Evolutionary conservation across 1,140 invertebrate genomes (phyloP), one percentile per base, ranked within the genome.

Genomic region (Sminthurides bifidus): DNA sequence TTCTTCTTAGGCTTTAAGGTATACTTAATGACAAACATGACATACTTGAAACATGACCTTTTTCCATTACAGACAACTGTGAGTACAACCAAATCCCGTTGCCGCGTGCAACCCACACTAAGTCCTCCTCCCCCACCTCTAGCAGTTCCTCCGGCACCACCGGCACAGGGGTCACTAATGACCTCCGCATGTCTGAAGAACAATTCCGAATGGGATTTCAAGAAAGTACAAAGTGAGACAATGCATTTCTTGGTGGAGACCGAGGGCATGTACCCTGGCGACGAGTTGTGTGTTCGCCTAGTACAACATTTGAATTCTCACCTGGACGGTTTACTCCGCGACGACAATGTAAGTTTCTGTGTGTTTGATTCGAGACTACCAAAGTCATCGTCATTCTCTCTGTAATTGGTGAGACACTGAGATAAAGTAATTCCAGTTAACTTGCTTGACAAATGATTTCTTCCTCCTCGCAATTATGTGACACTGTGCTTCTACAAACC

Each of bases 171-270:
- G 15, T 44, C 56, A n/a, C 3, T 15, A 1, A 29, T 46, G 15
- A 26, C 29, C 30, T 19, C 54, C 53, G 5, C 31, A 19, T 35
- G 14, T 15, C n/a, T 15, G 58, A 75, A 12, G 78, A 82, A 38
- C 77, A 81, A 49, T 90, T 85, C 65, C 78, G 79, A 43, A 64
- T 80, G 5, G 89, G 91, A 2, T 95, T 84, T 72, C 84, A 89
- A 69, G 90, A 93, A 69, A 93, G 90, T 62, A 77, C 92, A n/a
- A 59, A 84, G 83, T 37, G 91, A 96, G 69, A 81, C 83, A 0
- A 82, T 93, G 72, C 78, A 89, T 62, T 95, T 88, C 69, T 78
- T 95, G 17, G 84, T 90, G 1, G 89, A 94, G 64, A 78, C 81
- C 0, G 86, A 91, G 67, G 86, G 84, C 1, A 79, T 81, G 63